A percentile compares a stretch with the other conserved stretches of the same genome.
These are phyloP conservation scores for Cydia fagiglandana DNA, from an alignment of 1,140 invertebrate species.

Conservation along the genomic window DNA sequence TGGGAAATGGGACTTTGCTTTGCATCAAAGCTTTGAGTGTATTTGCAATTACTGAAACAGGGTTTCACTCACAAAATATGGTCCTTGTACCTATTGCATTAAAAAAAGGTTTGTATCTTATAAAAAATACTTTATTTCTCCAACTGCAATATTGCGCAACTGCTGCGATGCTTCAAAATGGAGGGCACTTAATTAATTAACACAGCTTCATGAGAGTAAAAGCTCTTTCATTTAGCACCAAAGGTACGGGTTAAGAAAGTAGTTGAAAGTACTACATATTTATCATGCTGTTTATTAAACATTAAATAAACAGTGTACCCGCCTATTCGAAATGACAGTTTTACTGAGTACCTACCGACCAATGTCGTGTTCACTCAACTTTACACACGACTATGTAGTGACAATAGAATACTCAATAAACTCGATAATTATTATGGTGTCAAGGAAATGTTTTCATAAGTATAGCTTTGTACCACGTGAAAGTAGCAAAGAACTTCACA, in stretches of 20 bases:
- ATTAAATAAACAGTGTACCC: not conserved
- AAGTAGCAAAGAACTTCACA: not conserved
- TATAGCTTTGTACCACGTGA: slow-evolving; percentile 2
- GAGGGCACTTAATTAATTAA: slow-evolving; percentile 15
- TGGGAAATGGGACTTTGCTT: no score
- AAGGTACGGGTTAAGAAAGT: slow-evolving; percentile 3
- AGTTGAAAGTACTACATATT: not conserved
- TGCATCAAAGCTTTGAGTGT: no score
- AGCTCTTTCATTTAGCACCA: slow-evolving; percentile 21
- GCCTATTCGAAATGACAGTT: not conserved
- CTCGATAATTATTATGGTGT: not conserved
- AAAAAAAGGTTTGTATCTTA: no score
- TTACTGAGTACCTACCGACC: not conserved
- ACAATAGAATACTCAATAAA: slow-evolving; percentile 6
- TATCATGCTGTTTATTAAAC: not conserved
- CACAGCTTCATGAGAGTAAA: slow-evolving; percentile 24
- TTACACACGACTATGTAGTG: no score
- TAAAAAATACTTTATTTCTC: not conserved
- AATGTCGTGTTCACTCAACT: not conserved
- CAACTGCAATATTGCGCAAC: slow-evolving; percentile 3
- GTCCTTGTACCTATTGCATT: no score
- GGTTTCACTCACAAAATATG: no score
- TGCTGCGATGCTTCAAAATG: not conserved
- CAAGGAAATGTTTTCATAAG: not conserved
- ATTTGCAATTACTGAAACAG: no score